Conservation (phyloP, 2,797 vertebrate genomes). For the Cephalopachus bancanus region DNA sequence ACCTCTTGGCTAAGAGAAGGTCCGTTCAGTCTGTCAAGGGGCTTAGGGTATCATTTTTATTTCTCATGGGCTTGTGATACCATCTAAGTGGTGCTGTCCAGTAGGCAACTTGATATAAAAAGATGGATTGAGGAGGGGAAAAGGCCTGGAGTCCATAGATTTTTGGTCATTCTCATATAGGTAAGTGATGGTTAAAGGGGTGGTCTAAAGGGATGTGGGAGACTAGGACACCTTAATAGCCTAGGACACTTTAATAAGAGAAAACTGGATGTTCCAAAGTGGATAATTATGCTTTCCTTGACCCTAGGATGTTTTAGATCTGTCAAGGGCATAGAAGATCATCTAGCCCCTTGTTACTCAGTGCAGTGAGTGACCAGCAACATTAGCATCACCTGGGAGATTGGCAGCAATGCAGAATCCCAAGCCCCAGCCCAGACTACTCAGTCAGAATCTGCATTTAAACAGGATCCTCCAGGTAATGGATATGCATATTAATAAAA, state of each 20-base stretch:
- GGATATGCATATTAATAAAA: fast-evolving
- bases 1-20: no score
- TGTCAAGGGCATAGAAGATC: fast-evolving
- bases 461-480: neutral
- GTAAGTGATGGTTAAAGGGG: neutral
- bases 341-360: neutral
- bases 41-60: no score
- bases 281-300: neutral
- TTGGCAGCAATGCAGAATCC: neutral
- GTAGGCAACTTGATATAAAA: no score
- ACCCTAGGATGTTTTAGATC: neutral
- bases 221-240: neutral
- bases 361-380: fast-evolving
- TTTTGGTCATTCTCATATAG: neutral
- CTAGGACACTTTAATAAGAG: neutral
- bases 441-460: fast-evolving
- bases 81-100: neutral
- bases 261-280: neutral
- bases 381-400: neutral
- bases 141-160: neutral
- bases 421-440: neutral
- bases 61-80: no score
- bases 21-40: no score
- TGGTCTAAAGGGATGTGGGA: neutral
- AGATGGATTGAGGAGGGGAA: no score